A percentile compares a stretch with the other conserved stretches of the same genome.
These are phyloP conservation scores for Lophura nycthemera DNA, from an alignment of 2,113 vertebrate genomes.

Conservation along the genomic window DNA sequence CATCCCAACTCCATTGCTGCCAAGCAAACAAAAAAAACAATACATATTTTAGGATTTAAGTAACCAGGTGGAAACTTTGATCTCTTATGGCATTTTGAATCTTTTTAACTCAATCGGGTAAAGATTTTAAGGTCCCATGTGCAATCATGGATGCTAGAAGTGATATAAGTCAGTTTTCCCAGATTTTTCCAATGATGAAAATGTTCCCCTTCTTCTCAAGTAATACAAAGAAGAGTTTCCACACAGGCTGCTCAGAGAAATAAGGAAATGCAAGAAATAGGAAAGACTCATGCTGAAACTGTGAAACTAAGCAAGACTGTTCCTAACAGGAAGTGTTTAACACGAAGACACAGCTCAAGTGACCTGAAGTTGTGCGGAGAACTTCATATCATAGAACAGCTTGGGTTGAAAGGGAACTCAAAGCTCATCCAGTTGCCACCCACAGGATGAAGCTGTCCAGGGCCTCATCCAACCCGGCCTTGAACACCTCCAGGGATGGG, in stretches of 20 bases:
- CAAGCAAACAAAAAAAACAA: too few species aligned
- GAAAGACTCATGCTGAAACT: accelerated
- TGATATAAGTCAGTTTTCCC: too few species aligned
- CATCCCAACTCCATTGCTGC: neutral
- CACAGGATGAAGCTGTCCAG: too few species aligned
- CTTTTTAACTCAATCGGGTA: neutral
- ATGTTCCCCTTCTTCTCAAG: neutral
- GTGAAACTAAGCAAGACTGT: neutral
- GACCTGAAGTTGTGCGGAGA: accelerated
- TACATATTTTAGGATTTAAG: neutral
- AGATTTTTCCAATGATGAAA: too few species aligned
- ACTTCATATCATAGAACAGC: neutral
- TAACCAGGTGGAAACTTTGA: neutral
- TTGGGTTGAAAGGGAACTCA: too few species aligned
- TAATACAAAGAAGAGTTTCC: neutral
- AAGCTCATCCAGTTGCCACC: too few species aligned
- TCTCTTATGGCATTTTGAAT: neutral
- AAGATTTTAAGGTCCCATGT: neutral
- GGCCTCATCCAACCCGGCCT: too few species aligned
- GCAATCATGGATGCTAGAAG: neutral
- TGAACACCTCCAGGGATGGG: too few species aligned
- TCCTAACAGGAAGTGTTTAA: neutral
- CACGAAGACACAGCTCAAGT: neutral
- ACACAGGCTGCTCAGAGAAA: neutral
- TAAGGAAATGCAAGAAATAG: neutral